Conservation (phyloP, 2,888 invertebrate genomes). For the Apotomis turbidana region DNA sequence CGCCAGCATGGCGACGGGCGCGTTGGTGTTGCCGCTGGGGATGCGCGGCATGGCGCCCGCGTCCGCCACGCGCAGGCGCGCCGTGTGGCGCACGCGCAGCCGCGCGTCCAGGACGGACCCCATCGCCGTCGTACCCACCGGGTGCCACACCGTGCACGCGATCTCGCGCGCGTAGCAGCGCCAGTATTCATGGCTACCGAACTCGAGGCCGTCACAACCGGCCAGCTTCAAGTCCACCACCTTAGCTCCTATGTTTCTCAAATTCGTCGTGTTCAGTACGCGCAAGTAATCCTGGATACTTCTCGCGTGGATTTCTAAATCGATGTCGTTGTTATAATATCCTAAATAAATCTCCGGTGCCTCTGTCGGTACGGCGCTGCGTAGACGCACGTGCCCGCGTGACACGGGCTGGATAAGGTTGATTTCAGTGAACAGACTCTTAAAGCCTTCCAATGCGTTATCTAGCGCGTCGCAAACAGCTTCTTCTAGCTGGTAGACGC, state of each 20-base stretch:
- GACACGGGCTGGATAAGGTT: slow-evolving; percentile 37
- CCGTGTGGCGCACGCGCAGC: slow-evolving; percentile 50
- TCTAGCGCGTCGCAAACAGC: slow-evolving; percentile 29
- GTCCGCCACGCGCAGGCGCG: slow-evolving; percentile 52
- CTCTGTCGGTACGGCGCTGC: slow-evolving; percentile 23
- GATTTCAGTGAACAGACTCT: slow-evolving; percentile 30
- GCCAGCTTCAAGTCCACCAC: slow-evolving; percentile 65
- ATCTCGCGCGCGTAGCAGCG: slow-evolving; percentile 81
- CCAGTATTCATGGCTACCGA: slow-evolving; percentile 75
- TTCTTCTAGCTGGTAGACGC: slow-evolving; percentile 23
- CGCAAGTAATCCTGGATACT: slow-evolving; percentile 27
- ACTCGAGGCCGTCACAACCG: slow-evolving; percentile 61
- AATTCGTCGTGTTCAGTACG: slow-evolving; percentile 26
- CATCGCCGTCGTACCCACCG: slow-evolving; percentile 59
- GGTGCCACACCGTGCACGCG: slow-evolving; percentile 83
- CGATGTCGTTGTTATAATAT: slow-evolving; percentile 24
- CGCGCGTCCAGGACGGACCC: slow-evolving; percentile 49
- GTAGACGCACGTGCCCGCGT: slow-evolving; percentile 34
- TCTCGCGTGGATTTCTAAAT: slow-evolving; percentile 24
- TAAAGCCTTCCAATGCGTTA: slow-evolving; percentile 4
- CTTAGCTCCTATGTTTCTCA: slow-evolving; percentile 1
- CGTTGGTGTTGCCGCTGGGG: slow-evolving; percentile 52
- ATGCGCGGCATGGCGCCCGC: slow-evolving; percentile 51
- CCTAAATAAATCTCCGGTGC: slow-evolving; percentile 30
- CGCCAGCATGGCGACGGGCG: slow-evolving; percentile 51